Percentiles rank a stretch among this genome's conserved stretches.
Evolutionary conservation across 2,797 vertebrate genomes (phyloP).

Genomic region (Dermochelys coriacea): DNA sequence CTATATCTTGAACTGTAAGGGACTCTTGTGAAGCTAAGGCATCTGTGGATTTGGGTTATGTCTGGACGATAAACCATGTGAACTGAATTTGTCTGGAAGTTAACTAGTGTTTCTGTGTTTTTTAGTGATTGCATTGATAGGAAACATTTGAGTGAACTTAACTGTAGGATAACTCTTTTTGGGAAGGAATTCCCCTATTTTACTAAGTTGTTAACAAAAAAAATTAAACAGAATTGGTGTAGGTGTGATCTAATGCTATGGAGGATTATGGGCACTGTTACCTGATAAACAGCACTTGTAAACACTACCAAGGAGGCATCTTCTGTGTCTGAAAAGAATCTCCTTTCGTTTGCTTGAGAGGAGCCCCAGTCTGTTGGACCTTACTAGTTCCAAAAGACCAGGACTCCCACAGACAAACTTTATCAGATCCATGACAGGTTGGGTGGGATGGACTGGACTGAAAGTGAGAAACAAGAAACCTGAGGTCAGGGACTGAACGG

Average conservation of each 20-base stretch:
- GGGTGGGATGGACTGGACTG: background rate
- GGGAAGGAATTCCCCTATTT: background rate
- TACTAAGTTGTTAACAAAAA: background rate
- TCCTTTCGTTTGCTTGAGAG: background rate
- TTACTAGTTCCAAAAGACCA: background rate
- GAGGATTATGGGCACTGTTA: background rate
- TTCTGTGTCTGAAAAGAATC: background rate
- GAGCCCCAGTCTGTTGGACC: background rate
- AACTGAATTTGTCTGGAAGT: background rate
- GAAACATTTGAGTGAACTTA: background rate
- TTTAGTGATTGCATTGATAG: background rate
- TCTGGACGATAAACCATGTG: background rate
- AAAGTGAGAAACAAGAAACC: background rate
- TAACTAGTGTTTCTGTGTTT: background rate
- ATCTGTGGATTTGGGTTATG: background rate
- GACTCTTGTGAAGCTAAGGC: background rate
- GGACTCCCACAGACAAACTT: background rate
- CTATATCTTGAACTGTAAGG: background rate
- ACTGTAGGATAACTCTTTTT: background rate
- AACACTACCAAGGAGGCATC: background rate
- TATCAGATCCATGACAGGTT: background rate
- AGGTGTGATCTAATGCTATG: background rate
- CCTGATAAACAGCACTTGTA: background rate
- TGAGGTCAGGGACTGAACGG: background rate
- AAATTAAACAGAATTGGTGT: background rate